Conservation (phyloP, 2,888 invertebrate genomes). For the Biston stratarius region DNA sequence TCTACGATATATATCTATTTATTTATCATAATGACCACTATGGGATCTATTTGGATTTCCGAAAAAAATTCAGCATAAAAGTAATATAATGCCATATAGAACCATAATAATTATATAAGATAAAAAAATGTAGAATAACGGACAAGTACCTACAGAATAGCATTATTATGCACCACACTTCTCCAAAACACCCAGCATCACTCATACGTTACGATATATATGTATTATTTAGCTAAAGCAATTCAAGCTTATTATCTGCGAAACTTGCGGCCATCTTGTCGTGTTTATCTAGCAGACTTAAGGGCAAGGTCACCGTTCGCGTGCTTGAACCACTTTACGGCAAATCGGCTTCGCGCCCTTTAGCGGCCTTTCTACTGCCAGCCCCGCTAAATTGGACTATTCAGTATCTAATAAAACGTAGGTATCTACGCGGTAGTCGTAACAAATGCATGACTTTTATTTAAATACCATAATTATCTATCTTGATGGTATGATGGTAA, state of each 20-base stretch:
- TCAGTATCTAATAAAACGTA: conserved; percentile 51
- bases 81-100: no score
- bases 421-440: conserved; percentile 37
- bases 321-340: conserved; percentile 67
- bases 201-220: conserved; percentile 51
- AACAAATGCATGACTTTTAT: conserved; percentile 22
- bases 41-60: no score
- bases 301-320: conserved; percentile 73
- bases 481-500: no score
- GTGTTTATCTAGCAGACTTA: conserved; percentile 63
- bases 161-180: no score
- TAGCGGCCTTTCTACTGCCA: conserved; percentile 44
- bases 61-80: no score
- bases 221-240: no score
- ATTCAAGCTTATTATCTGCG: conserved; percentile 45
- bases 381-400: conserved; percentile 44
- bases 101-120: no score
- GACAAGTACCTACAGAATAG: no score
- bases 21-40: no score
- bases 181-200: conserved; percentile 34
- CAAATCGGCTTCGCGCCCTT: conserved; percentile 59
- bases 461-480: no score
- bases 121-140: no score
- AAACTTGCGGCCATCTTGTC: conserved; percentile 41
- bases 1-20: no score